These are phyloP conservation scores for Limanda limanda DNA, from an alignment of 2,113 vertebrate species.

Conservation along the genomic window DNA sequence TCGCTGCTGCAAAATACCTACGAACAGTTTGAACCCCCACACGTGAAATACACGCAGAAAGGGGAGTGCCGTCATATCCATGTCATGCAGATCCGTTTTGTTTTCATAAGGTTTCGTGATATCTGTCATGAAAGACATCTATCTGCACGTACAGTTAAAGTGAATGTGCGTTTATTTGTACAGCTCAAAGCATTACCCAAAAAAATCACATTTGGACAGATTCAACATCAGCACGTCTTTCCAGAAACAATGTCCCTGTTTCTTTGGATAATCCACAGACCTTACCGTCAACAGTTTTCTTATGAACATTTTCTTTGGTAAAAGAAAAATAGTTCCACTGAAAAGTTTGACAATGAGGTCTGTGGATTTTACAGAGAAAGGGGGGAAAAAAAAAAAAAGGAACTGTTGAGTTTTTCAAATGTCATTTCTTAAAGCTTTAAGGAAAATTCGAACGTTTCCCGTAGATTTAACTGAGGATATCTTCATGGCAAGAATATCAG, in stretches of 20 bases:
- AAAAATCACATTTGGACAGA: conserved; percentile 1
- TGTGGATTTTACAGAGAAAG: conserved; percentile 20
- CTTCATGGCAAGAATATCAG: conserved; percentile 1
- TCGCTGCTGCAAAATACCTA: conserved; percentile 22
- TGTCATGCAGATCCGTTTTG: background rate
- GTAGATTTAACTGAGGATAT: background rate
- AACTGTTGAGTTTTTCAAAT: conserved; percentile 9
- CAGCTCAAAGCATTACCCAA: conserved; percentile 3
- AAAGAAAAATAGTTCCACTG: conserved; percentile 17
- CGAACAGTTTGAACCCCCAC: conserved; percentile 1
- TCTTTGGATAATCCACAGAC: conserved; percentile 18
- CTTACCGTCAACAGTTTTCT: conserved; percentile 23
- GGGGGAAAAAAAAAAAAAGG: background rate
- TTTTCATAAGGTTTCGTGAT: background rate
- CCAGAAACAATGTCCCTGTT: conserved; percentile 2
- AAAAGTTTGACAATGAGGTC: conserved; percentile 18
- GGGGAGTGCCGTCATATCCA: background rate
- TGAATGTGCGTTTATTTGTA: background rate
- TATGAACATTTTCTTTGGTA: conserved; percentile 7
- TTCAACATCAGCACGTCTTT: conserved; percentile 1
- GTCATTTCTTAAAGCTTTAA: background rate
- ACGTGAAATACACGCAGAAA: conserved; percentile 16
- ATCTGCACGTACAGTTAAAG: background rate
- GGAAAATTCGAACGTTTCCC: background rate
- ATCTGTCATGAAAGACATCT: background rate